Evolutionary conservation across 37 sponge, comb jelly and placozoan species (phyloP), one percentile per base, ranked within the genome.

Genomic region (Corticium candelabrum): DNA sequence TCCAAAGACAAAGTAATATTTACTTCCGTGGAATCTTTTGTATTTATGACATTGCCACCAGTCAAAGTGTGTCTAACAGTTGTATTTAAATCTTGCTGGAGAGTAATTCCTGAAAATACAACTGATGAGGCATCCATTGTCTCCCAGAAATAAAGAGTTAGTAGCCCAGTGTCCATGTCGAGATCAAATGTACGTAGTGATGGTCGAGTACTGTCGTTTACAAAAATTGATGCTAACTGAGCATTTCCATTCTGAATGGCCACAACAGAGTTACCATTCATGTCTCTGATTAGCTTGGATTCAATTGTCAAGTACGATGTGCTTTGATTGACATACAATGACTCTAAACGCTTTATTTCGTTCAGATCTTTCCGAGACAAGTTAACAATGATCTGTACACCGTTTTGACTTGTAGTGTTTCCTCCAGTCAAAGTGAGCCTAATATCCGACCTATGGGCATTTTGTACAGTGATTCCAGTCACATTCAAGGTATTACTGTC

Each of bases 131-230:
- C 21, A 74, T 90, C 83, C 40, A 94, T 83, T 0, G 88, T 86
- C 50, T 94, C 95, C 43, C 81, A 68, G 50, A 94, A 94, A 0
- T 88, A 88, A 39, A 94, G 78, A 0, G 84, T 75, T 0, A 94
- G 80, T 1, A 85, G 39, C 33, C 87, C 87, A 3, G 82, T 82
- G 39, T 90, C 86, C 81, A 94, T 68, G 68, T 94, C 87, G 27
- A 94, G 80, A 78, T 41, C 41, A 56, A 88, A 90, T 37, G 39
- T 78, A 2, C 85, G 78, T 37, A 94, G 75, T 1, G 39, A 31
- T 27, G 95, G 95, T 74, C 81, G 67, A 0, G 88, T 86, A 15
- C 72, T 70, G 68, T 94, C 95, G 2, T 38, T 34, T 4, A 76
- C 67, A 40, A 80, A 90, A 4, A 69, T 38, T 29, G 40, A 79